Evolutionary conservation across 2,113 vertebrate species (phyloP).

Genomic region (Collichthys lucidus): DNA sequence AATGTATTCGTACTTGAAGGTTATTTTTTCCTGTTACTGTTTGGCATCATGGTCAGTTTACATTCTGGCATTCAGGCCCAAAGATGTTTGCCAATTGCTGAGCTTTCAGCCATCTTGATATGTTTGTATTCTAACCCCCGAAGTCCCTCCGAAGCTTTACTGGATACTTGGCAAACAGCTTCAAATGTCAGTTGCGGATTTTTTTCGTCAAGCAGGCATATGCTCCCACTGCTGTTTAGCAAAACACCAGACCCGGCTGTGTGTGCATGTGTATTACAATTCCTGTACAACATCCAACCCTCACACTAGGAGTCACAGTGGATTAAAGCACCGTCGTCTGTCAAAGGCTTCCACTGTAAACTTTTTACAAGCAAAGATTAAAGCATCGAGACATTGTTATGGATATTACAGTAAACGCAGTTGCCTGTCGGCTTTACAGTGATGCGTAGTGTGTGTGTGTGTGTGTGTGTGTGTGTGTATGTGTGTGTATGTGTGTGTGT

Average conservation of each 20-base stretch:
- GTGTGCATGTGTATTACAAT: constrained; percentile 20
- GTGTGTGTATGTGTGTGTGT: neutral
- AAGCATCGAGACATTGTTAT: neutral
- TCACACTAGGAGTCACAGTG: constrained; percentile 11
- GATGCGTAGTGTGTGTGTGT: neutral
- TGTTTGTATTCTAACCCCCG: constrained; percentile 45
- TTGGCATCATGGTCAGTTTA: constrained; percentile 16
- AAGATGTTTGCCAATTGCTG: constrained; percentile 43
- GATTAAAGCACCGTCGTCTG: neutral
- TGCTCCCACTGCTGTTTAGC: constrained; percentile 26
- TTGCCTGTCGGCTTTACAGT: neutral
- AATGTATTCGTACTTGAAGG: neutral
- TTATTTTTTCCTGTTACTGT: neutral
- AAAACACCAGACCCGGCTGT: constrained; percentile 35
- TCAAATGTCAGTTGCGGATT: constrained; percentile 72
- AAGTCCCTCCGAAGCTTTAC: constrained; percentile 47
- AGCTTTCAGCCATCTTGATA: constrained; percentile 51
- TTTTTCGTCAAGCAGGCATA: constrained; percentile 11
- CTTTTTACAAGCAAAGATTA: constrained; percentile 14
- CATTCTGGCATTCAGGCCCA: constrained; percentile 37
- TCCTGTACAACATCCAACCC: neutral
- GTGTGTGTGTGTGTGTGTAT: neutral
- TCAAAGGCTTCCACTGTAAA: neutral
- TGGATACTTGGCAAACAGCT: constrained; percentile 55
- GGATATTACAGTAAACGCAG: neutral